Evolutionary conservation across 2,113 vertebrate genomes (phyloP).

Genomic region (Colinus virginianus): DNA sequence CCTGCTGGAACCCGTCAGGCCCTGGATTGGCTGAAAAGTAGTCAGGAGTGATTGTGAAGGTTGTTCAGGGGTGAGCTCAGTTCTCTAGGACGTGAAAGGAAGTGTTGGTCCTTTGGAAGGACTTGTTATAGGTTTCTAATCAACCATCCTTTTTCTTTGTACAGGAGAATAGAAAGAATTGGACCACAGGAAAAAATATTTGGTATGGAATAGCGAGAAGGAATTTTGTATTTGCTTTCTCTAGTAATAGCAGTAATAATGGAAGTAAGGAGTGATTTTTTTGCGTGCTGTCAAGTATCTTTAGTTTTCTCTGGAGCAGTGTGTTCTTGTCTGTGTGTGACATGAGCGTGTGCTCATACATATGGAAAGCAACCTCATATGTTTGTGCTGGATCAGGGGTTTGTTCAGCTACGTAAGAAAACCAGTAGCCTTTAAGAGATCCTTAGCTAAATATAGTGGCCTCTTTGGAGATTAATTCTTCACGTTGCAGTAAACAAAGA

Average conservation of each 20-base stretch:
- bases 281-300: background rate
- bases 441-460: constrained; percentile 50
- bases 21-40: background rate
- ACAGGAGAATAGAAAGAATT: background rate
- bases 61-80: background rate
- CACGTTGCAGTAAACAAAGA: background rate
- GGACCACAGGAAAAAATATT: background rate
- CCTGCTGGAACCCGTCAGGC: background rate
- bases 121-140: accelerated
- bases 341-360: accelerated
- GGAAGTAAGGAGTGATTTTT: background rate
- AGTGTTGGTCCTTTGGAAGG: background rate
- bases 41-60: background rate
- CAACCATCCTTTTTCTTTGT: accelerated
- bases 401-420: background rate
- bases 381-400: background rate
- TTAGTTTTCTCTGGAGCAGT: background rate
- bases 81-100: background rate
- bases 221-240: background rate
- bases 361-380: background rate
- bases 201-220: background rate
- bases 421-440: background rate
- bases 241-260: background rate
- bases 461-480: constrained; percentile 29
- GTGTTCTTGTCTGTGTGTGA: background rate